A percentile compares a stretch with the other conserved stretches of the same genome.
Evolutionary conservation across 2,888 invertebrate genomes (phyloP).

Genomic region (Agrochola lychnidis): DNA sequence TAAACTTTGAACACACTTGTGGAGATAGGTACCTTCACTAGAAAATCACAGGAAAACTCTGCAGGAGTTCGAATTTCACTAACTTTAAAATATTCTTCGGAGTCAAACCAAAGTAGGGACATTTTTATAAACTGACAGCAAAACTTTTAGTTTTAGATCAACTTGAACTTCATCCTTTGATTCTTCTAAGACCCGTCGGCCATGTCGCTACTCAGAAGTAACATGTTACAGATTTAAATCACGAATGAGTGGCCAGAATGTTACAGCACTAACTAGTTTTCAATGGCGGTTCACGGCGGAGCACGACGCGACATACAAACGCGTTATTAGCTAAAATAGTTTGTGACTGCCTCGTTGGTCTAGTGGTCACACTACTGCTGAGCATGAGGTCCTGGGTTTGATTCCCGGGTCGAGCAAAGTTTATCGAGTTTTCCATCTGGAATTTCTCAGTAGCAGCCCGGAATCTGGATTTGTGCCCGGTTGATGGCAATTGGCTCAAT

Average conservation of each 20-base stretch:
- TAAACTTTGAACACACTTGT: not conserved
- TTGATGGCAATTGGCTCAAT: too few relatives aligned
- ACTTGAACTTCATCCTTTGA: conserved; percentile 9
- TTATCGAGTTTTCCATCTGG: too few relatives aligned
- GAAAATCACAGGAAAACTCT: not conserved
- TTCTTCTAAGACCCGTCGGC: not conserved
- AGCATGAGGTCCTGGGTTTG: too few relatives aligned
- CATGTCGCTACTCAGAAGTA: not conserved
- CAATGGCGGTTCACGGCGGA: not conserved
- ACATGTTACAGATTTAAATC: not conserved
- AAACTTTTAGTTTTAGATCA: conserved; percentile 21
- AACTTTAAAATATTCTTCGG: conserved; percentile 16
- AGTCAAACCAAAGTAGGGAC: conserved; percentile 20
- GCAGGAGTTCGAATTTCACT: not conserved
- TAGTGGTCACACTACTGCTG: too few relatives aligned
- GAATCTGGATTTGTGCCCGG: too few relatives aligned
- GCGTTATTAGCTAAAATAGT: not conserved
- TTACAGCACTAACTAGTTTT: not conserved
- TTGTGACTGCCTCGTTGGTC: too few relatives aligned
- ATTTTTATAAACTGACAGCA: conserved; percentile 30
- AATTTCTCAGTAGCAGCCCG: too few relatives aligned
- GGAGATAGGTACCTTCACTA: not conserved
- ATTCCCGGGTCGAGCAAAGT: too few relatives aligned
- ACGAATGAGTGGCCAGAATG: not conserved
- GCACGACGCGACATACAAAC: too few relatives aligned